These are phyloP conservation scores for Mylabris sibirica DNA, from an alignment of 2,888 invertebrate species.

Conservation along the genomic window DNA sequence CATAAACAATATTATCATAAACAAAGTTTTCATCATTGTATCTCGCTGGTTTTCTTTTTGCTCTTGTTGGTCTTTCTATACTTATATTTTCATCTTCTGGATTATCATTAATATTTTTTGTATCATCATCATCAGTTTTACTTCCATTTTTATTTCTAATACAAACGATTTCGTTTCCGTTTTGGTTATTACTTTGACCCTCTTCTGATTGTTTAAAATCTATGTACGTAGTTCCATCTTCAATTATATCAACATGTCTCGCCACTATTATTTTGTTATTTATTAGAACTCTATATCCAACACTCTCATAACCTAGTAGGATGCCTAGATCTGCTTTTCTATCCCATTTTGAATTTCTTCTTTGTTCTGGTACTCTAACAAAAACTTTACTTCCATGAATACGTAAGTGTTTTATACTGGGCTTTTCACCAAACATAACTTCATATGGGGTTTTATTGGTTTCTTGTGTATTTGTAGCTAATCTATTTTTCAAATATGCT, in stretches of 20 bases:
- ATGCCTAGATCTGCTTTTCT: constrained; percentile 15
- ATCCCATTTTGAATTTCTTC: constrained; percentile 22
- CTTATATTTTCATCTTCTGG: neutral
- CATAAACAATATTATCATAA: constrained; percentile 19
- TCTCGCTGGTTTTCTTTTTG: neutral
- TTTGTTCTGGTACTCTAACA: constrained; percentile 13
- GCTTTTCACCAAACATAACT: neutral
- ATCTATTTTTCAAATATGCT: neutral
- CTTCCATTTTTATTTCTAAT: neutral
- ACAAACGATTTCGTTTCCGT: too few species aligned
- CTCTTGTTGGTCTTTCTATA: neutral
- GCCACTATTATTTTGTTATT: constrained; percentile 27
- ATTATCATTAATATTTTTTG: too few species aligned
- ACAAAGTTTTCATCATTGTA: neutral
- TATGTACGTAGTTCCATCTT: neutral
- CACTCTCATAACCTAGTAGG: constrained; percentile 26
- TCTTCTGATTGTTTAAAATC: neutral
- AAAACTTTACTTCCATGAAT: constrained; percentile 15
- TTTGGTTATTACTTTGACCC: too few species aligned
- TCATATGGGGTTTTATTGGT: constrained; percentile 17
- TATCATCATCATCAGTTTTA: neutral
- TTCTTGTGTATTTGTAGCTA: neutral
- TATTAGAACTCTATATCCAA: constrained; percentile 27
- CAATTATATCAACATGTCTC: neutral
- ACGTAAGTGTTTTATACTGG: constrained; percentile 6